Conservation (phyloP, 2,797 vertebrate species). For the Holocentrus rufus region DNA sequence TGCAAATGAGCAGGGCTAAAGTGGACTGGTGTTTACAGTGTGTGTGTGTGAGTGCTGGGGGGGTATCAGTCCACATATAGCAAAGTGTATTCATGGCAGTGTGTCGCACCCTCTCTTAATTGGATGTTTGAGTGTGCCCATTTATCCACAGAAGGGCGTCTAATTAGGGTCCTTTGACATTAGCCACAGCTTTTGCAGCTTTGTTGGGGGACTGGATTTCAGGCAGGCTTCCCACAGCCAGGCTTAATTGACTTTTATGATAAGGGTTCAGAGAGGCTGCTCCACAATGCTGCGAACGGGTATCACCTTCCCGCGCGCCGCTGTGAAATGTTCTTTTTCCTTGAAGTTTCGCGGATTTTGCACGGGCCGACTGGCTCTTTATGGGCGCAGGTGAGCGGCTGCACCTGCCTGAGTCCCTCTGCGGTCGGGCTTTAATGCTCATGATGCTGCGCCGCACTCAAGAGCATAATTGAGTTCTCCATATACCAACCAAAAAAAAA, state of each 20-base stretch:
- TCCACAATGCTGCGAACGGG: conserved; percentile 37
- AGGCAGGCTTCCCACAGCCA: conserved; percentile 59
- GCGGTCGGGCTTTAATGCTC: conserved; percentile 25
- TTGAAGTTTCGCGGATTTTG: conserved; percentile 51
- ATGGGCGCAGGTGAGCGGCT: conserved; percentile 24
- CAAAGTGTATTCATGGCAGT: conserved; percentile 57
- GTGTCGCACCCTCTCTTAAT: conserved; percentile 74
- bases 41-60: background rate
- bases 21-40: conserved; percentile 22
- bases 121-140: conserved; percentile 78
- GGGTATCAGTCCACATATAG: conserved; percentile 51
- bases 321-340: conserved; percentile 27
- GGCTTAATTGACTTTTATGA: conserved; percentile 79
- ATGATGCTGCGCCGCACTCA: background rate
- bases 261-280: conserved; percentile 49
- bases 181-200: conserved; percentile 61
- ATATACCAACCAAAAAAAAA: background rate
- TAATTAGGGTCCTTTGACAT: conserved; percentile 80
- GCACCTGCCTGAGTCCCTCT: conserved; percentile 10
- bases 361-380: conserved; percentile 5
- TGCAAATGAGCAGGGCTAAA: conserved; percentile 59
- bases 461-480: background rate
- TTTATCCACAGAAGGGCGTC: conserved; percentile 74
- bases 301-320: conserved; percentile 31
- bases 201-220: conserved; percentile 58